A percentile compares a stretch with the other conserved stretches of the same genome.
phyloP scores from a whole-genome alignment of 30 jellyfish, hydroid and myxozoan genomes.

The Aurelia aurita complex sp. Pacific region DNA sequence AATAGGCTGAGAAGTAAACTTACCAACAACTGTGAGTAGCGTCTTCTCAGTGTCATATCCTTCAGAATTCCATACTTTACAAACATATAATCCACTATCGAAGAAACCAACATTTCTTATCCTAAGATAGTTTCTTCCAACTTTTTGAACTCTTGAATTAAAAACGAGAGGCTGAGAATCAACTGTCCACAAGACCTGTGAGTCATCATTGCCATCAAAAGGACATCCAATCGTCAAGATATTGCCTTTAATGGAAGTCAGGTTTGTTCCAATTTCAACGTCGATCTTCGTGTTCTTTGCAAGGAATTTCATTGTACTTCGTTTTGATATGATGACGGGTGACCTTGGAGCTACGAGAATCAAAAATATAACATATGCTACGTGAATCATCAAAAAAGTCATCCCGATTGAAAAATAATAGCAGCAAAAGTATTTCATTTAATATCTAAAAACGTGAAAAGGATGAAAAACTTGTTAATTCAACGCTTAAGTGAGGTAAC shows the following conservation, averaged over 20 bases:
- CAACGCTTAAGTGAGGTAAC: no score
- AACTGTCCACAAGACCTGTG: conserved; percentile 76
- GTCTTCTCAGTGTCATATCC: conserved; percentile 76
- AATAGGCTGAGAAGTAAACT: no score
- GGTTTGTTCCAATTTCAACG: conserved; percentile 83
- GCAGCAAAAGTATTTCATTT: no score
- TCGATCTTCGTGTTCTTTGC: conserved; percentile 31
- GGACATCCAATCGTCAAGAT: conserved; percentile 78
- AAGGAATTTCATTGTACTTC: conserved; percentile 20
- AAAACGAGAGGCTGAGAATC: conserved; percentile 64
- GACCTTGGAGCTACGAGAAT: conserved; percentile 66
- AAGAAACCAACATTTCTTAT: conserved; percentile 63
- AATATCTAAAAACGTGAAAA: no score
- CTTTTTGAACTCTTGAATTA: conserved; percentile 50
- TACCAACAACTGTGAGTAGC: conserved; percentile 65
- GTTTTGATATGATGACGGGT: conserved; percentile 82
- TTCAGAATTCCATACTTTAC: conserved; percentile 72
- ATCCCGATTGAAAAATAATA: no score
- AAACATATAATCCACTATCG: conserved; percentile 85
- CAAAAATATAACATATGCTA: no score
- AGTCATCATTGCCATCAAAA: conserved; percentile 56
- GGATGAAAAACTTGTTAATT: no score
- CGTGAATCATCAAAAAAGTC: no score
- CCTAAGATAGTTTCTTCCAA: conserved; percentile 43
- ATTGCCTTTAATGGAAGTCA: conserved; percentile 75